phyloP scores from a whole-genome alignment of 2,113 vertebrate genomes.

The Porphyrio hochstetteri region DNA sequence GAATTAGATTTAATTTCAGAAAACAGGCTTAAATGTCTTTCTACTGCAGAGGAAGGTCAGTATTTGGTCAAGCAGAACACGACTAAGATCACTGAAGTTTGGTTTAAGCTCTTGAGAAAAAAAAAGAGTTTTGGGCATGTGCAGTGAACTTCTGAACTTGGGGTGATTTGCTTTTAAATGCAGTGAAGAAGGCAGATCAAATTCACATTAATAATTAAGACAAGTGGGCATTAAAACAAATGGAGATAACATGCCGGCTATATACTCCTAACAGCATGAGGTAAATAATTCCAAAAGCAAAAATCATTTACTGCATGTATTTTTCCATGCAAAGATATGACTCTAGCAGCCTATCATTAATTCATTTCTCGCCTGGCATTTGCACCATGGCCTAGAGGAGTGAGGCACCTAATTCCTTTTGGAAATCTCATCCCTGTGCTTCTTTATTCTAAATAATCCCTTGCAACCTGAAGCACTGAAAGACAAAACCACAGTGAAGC shows the following conservation, averaged over 20 bases:
- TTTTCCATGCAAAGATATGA: background rate
- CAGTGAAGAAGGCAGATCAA: conserved; percentile 23
- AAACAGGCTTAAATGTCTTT: conserved; percentile 59
- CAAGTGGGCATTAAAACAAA: conserved; percentile 75
- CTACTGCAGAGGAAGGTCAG: conserved; percentile 59
- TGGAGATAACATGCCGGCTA: conserved; percentile 63
- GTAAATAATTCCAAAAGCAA: conserved; percentile 48
- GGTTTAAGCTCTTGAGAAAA: conserved; percentile 47
- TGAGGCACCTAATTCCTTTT: background rate
- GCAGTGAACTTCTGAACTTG: conserved; percentile 77
- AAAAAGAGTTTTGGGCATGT: conserved; percentile 39
- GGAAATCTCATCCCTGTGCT: background rate
- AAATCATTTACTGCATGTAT: background rate
- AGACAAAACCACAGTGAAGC: background rate
- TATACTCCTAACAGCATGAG: conserved; percentile 63
- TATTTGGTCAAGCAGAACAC: conserved; percentile 70
- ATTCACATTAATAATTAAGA: conserved; percentile 73
- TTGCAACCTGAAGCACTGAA: background rate
- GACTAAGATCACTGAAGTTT: conserved; percentile 50
- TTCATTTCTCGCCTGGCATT: background rate
- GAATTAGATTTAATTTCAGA: conserved; percentile 69
- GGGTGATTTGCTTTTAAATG: conserved; percentile 25
- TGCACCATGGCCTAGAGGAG: background rate
- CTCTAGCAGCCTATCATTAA: background rate
- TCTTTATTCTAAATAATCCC: background rate